phyloP scores from a whole-genome alignment of 2,888 invertebrate species.

The Chironomus tentans region DNA sequence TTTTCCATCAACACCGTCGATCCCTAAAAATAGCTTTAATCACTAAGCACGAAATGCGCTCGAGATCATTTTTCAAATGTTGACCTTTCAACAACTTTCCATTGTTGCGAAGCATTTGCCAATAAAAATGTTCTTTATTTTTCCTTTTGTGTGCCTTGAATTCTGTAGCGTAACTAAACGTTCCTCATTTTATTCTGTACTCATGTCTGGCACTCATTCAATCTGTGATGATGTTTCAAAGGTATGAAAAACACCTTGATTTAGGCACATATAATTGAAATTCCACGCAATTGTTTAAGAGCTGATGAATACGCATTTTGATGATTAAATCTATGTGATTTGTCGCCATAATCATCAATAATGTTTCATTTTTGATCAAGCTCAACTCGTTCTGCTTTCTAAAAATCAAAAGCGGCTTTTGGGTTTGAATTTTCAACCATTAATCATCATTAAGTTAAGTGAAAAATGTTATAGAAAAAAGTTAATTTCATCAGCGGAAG shows the following conservation, averaged over 20 bases:
- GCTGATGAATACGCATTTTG: not conserved
- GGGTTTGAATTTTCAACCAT: not conserved
- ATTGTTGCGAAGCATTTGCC: not conserved
- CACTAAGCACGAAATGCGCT: no score
- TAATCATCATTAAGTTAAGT: not conserved
- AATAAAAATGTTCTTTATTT: not conserved
- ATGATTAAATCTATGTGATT: not conserved
- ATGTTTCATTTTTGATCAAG: no score
- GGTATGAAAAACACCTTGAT: no score
- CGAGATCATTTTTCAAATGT: no score
- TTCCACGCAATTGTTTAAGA: not conserved
- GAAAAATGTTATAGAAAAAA: not conserved
- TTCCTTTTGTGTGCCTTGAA: not conserved
- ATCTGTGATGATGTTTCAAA: not conserved
- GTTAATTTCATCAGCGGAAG: not conserved
- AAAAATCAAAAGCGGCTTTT: not conserved
- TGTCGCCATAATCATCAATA: not conserved
- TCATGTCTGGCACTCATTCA: not conserved
- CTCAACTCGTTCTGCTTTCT: not conserved
- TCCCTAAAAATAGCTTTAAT: no score
- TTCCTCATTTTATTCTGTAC: not conserved
- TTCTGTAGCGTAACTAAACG: constrained; percentile 17
- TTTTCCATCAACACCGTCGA: no score
- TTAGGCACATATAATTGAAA: not conserved
- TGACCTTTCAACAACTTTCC: no score